Evolutionary conservation across 2,113 vertebrate genomes (phyloP).

Genomic region (Anhinga anhinga): DNA sequence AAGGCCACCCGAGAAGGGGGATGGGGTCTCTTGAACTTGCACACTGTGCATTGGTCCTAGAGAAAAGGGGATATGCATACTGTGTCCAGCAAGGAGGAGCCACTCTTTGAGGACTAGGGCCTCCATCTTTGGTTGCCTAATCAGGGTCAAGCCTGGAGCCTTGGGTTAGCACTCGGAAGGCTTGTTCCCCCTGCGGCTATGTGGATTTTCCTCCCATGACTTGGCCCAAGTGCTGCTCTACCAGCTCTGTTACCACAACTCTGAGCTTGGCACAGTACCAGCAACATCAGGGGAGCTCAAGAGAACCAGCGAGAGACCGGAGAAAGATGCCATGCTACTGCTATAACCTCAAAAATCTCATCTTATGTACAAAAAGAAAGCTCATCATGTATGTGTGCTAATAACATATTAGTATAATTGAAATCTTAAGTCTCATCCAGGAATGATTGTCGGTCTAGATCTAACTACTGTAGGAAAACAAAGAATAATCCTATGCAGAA

Average conservation of each 20-base stretch:
- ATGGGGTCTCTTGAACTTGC: not conserved
- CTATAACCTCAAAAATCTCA: not conserved
- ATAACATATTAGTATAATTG: too few species aligned
- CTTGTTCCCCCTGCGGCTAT: fast-evolving
- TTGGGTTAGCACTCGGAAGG: not conserved
- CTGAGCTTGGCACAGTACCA: not conserved
- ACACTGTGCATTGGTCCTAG: not conserved
- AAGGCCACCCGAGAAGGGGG: not conserved
- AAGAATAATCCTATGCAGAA: not conserved
- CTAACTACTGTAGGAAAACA: not conserved
- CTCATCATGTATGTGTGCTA: too few species aligned
- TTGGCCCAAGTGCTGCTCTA: not conserved
- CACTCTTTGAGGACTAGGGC: not conserved
- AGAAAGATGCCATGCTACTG: not conserved
- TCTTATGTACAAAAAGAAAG: not conserved
- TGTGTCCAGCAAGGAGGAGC: not conserved
- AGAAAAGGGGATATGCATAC: fast-evolving
- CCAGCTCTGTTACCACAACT: not conserved
- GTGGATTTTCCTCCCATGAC: not conserved
- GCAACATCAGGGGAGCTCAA: not conserved
- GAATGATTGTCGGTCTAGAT: not conserved
- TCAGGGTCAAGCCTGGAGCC: not conserved
- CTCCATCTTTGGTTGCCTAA: not conserved
- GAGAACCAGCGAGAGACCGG: not conserved
- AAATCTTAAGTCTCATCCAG: not conserved